These are phyloP conservation scores for Nyctibius grandis DNA, from an alignment of 2,797 vertebrate species.

Conservation along the genomic window DNA sequence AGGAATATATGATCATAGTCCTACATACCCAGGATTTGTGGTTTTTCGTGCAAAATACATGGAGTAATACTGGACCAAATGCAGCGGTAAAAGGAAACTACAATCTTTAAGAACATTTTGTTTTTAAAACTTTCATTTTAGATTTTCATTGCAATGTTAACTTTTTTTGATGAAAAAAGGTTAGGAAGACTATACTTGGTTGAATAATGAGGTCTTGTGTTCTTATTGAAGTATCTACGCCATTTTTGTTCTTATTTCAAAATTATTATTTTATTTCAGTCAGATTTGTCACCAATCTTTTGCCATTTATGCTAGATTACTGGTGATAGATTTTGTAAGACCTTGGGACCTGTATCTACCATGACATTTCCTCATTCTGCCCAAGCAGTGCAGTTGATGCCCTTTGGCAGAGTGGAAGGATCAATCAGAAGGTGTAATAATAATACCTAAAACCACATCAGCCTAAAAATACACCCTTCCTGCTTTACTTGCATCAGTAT, in stretches of 20 bases:
- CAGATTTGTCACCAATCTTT: not conserved
- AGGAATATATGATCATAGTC: not conserved
- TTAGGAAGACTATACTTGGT: not conserved
- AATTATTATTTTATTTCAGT: not conserved
- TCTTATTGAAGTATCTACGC: not conserved
- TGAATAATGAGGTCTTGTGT: not conserved
- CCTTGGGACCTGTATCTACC: not conserved
- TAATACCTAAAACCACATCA: not conserved
- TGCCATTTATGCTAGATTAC: not conserved
- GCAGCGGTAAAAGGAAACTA: not conserved
- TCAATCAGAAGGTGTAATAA: not conserved
- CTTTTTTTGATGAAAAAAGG: not conserved
- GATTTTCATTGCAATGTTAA: not conserved
- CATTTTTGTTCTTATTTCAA: not conserved
- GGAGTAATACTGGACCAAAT: not conserved
- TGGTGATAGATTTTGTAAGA: not conserved
- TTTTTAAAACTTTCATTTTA: not conserved
- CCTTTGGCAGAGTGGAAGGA: not conserved
- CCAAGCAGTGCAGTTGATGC: not conserved
- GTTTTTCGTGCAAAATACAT: not conserved
- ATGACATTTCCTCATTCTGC: not conserved
- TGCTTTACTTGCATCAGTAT: not conserved
- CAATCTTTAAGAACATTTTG: not conserved
- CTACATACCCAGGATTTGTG: not conserved
- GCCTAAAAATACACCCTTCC: not conserved